Percentiles rank a stretch among this genome's conserved stretches.
Conservation (phyloP, 2,888 invertebrate species). For the Andrena dorsata region DNA sequence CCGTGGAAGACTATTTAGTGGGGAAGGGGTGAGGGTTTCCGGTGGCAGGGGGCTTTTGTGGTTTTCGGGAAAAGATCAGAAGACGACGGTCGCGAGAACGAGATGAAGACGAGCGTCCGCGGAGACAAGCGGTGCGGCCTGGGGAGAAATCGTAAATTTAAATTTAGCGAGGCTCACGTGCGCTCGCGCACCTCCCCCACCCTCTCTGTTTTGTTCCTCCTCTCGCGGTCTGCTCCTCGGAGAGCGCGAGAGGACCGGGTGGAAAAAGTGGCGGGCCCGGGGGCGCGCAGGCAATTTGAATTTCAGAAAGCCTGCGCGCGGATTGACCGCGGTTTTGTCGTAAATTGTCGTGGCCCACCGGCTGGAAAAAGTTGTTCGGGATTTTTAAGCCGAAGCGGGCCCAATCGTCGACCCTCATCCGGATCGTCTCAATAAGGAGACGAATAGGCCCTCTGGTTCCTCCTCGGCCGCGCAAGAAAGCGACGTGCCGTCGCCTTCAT, state of each 20-base stretch:
- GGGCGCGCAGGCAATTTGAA: constrained; percentile 68
- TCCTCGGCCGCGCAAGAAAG: constrained; percentile 33
- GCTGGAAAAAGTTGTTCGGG: constrained; percentile 76
- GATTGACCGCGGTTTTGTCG: constrained; percentile 78
- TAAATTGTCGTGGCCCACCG: constrained; percentile 73
- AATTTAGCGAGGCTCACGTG: constrained; percentile 73
- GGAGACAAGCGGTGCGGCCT: constrained; percentile 65
- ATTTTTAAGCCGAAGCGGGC: constrained; percentile 69
- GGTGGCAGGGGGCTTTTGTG: neutral
- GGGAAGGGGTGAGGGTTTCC: neutral
- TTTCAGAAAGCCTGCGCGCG: constrained; percentile 71
- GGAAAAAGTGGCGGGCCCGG: constrained; percentile 40
- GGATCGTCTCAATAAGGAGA: constrained; percentile 74
- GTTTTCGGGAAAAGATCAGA: constrained; percentile 68
- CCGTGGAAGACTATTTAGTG: neutral
- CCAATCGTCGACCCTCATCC: constrained; percentile 44
- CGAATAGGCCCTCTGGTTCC: constrained; percentile 36
- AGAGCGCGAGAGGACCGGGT: constrained; percentile 16
- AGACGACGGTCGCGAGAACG: constrained; percentile 55
- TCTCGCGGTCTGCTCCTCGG: constrained; percentile 15
- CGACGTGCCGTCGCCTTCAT: constrained; percentile 43
- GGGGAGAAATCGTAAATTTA: constrained; percentile 76
- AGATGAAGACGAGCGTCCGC: constrained; percentile 70
- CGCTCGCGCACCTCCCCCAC: constrained; percentile 9
- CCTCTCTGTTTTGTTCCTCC: constrained; percentile 8